Conservation (phyloP, 2,113 vertebrate genomes). For the Grus americana region DNA sequence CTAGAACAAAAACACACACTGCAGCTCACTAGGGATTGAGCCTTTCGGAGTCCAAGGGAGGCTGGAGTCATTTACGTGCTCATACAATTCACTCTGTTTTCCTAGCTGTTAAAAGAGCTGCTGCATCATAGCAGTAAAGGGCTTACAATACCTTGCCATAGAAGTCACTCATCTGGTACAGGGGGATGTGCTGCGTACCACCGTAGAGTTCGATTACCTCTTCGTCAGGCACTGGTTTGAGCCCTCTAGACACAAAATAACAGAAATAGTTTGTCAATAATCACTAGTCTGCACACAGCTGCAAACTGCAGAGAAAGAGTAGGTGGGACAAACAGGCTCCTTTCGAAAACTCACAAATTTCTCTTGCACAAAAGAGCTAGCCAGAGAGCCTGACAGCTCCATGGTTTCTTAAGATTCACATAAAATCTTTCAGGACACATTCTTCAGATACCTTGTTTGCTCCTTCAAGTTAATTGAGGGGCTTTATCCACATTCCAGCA, state of each 20-base stretch:
- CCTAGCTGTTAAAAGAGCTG: background rate
- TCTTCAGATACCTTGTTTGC: background rate
- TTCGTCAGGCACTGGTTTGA: constrained; percentile 81
- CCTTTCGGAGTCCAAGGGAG: background rate
- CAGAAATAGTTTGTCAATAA: background rate
- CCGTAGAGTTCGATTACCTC: constrained; percentile 80
- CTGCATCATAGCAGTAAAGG: background rate
- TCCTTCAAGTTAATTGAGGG: background rate
- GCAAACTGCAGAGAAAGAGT: background rate
- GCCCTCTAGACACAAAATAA: constrained; percentile 66
- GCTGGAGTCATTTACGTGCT: background rate
- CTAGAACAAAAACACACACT: constrained; percentile 43
- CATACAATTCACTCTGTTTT: background rate
- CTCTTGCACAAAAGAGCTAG: background rate
- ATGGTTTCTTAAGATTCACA: background rate
- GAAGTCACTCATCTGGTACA: constrained; percentile 85
- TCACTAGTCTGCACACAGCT: background rate
- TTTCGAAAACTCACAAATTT: background rate
- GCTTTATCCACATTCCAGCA: constrained; percentile 12
- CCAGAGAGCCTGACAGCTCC: background rate
- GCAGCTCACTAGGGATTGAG: background rate
- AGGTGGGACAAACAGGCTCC: background rate
- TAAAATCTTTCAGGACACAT: background rate
- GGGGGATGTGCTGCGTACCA: constrained; percentile 81
- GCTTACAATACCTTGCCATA: constrained; percentile 80